Base-by-base conservation (phyloP, 2,113 vertebrate genomes). In the Scatophagus argus region DNA sequence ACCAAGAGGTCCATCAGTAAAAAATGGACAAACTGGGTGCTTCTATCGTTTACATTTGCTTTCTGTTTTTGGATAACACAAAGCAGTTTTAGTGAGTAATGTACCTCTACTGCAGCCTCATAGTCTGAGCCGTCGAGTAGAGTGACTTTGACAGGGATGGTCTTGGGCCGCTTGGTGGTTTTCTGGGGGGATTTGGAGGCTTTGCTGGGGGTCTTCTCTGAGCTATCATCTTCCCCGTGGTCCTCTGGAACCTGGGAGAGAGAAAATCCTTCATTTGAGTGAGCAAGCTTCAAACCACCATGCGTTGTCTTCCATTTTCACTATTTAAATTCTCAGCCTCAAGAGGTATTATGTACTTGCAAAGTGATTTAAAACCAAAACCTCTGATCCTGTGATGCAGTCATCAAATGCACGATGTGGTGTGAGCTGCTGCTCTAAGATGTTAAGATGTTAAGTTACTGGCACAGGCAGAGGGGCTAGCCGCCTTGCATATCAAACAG, bases 171-270 rank as follows among this genome's bases (percentile, higher is more conserved):
- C 89, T 97, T 98, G 91, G 83, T 94, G 55, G 87, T 94, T 94
- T 97, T 99, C 93, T 99, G 97, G 14, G 98, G 98, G 0, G 98
- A 99, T 84, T 97, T 97, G 90, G 98, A 97, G 83, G 96, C 95
- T 94, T 97, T 99, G 92, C 97, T 98, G 73, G 98, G 98, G 0
- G 98, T 99, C 93, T 96, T 97, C 86, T 99, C 98, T 0, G 96
- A 98, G 54, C 97, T 95, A 77, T 97, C 96, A 1, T 99, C 93
- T 68, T 99, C 97, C 38, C 95, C 94, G 61, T 96, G 95, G 72
- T 95, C 96, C 92, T 96, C 95, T 13, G 92, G 89, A 84, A 91
- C 88, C 93, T 95, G 84, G 5, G 29, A 72, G 73, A 83, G 64
- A 87, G 46, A 73, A 76, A 82, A 88, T 75, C 84, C 82, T 68